Conservation (phyloP, 2,888 invertebrate genomes). For the Cerceris ruficornis region DNA sequence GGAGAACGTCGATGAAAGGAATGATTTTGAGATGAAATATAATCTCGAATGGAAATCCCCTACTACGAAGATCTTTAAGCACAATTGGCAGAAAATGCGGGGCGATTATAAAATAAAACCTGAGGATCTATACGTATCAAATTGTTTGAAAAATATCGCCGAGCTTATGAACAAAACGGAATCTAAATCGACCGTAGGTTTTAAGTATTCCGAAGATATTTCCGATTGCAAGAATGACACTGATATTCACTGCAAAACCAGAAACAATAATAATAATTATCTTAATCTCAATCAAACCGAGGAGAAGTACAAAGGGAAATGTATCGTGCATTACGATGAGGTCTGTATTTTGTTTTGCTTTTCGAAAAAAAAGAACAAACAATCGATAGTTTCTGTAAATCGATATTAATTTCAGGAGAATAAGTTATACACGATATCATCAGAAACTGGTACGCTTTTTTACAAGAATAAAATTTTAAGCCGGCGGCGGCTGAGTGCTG, state of each 20-base stretch:
- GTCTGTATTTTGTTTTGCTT: slow-evolving; percentile 14
- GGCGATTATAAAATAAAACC: neutral
- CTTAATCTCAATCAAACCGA: neutral
- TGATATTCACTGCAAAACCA: neutral
- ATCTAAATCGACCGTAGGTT: neutral
- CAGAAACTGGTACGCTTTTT: slow-evolving; percentile 61
- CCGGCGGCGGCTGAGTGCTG: slow-evolving; percentile 70
- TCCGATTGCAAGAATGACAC: neutral
- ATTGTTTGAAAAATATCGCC: neutral
- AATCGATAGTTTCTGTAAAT: neutral
- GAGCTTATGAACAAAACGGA: neutral
- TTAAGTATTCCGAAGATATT: neutral
- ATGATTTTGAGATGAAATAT: too few relatives aligned
- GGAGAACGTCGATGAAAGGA: too few relatives aligned
- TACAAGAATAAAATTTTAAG: slow-evolving; percentile 74
- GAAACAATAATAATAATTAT: slow-evolving; percentile 23
- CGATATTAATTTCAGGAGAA: slow-evolving; percentile 21
- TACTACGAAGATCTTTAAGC: neutral
- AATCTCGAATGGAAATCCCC: neutral
- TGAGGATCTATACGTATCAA: slow-evolving; percentile 4
- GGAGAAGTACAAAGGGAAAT: neutral
- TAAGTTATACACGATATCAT: slow-evolving; percentile 21
- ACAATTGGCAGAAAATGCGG: slow-evolving; percentile 4
- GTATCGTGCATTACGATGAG: slow-evolving; percentile 11
- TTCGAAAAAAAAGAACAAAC: neutral